phyloP scores from a whole-genome alignment of 35 echinoderm and acorn worm species.

The Acanthaster planci region DNA sequence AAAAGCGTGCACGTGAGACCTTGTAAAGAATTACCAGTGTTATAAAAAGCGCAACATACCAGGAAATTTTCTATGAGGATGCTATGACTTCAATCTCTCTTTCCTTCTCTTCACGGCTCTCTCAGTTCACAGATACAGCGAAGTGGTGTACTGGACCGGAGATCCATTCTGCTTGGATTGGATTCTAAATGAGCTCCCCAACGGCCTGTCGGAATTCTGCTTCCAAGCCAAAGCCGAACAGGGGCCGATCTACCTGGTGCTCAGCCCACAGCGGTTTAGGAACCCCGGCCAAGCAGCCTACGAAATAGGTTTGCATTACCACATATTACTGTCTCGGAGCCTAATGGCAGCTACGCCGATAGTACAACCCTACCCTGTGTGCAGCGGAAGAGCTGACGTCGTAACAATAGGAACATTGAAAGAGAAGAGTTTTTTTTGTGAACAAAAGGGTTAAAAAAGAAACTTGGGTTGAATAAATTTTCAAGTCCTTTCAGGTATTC shows the following conservation, averaged over 20 bases:
- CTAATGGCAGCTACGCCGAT: no score
- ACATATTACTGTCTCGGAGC: no score
- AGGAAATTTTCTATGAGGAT: no score
- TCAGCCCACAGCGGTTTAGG: neutral
- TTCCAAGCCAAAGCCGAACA: neutral
- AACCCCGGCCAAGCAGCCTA: neutral
- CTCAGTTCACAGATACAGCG: constrained; percentile 4
- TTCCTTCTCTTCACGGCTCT: no score
- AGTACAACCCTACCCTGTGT: no score
- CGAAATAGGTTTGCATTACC: constrained; percentile 29
- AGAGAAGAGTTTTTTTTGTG: neutral
- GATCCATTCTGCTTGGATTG: neutral
- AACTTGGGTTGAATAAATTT: neutral
- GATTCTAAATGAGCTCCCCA: neutral
- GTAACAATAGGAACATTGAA: no score
- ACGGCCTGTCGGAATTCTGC: neutral
- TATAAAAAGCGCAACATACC: no score
- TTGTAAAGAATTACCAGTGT: no score
- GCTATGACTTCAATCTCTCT: no score
- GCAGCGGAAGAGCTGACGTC: no score
- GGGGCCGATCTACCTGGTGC: neutral
- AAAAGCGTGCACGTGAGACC: no score
- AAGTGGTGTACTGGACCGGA: neutral
- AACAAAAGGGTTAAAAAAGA: neutral
- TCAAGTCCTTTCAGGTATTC: neutral